phyloP scores from a whole-genome alignment of 2,797 vertebrate genomes.

The Aphelocoma californica region DNA sequence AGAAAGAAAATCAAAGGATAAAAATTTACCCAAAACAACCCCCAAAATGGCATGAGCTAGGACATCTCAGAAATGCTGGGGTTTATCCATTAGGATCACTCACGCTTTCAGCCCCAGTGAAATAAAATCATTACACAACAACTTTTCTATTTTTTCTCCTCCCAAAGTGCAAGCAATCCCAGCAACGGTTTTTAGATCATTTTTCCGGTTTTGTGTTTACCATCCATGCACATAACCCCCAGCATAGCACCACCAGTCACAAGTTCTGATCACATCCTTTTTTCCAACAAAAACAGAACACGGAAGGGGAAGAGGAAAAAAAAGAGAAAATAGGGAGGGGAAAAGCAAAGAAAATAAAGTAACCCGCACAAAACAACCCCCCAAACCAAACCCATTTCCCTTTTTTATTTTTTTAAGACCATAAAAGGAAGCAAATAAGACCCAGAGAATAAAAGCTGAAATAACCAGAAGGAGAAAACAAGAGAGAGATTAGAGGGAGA shows the following conservation, averaged over 20 bases:
- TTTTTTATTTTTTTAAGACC: not conserved
- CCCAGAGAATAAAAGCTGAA: not conserved
- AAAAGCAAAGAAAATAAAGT: not conserved
- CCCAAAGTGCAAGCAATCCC: not conserved
- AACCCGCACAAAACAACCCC: not conserved
- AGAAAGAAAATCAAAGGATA: slow-evolving; percentile 11
- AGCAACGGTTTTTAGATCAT: not conserved
- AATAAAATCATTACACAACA: not conserved
- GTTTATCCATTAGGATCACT: not conserved
- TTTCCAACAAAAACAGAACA: slow-evolving; percentile 6
- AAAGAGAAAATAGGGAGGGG: fast-evolving
- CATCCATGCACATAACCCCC: slow-evolving; percentile 4
- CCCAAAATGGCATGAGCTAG: not conserved
- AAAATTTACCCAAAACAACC: not conserved
- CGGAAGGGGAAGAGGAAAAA: not conserved
- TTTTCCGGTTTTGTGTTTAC: not conserved
- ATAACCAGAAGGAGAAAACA: slow-evolving; percentile 2
- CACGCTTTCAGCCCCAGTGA: not conserved
- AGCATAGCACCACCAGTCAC: not conserved
- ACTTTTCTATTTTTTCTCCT: not conserved
- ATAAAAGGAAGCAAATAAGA: not conserved
- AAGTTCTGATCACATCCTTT: slow-evolving; percentile 11
- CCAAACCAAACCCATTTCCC: not conserved
- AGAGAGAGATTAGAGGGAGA: not conserved
- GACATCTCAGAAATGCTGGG: not conserved